Conservation (phyloP, 2,797 vertebrate genomes). For the Sparus aurata region DNA sequence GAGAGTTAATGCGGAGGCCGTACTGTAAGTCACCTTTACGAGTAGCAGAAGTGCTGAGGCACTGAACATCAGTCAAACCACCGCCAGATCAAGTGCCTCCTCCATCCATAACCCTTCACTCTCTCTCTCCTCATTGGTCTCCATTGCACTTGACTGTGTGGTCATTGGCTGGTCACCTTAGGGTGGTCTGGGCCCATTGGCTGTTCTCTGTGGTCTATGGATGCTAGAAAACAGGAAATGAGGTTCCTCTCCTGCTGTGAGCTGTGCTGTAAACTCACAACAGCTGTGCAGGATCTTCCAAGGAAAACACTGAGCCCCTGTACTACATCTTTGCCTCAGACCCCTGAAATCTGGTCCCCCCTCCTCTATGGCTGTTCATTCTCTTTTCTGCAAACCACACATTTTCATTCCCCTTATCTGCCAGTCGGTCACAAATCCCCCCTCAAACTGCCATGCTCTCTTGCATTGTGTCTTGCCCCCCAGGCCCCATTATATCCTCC, state of each 20-base stretch:
- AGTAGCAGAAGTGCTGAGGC: constrained; percentile 19
- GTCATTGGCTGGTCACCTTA: constrained; percentile 39
- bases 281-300: constrained; percentile 71
- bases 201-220: constrained; percentile 38
- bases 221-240: constrained; percentile 66
- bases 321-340: constrained; percentile 23
- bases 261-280: constrained; percentile 68
- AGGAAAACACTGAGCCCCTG: constrained; percentile 48
- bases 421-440: constrained; percentile 29
- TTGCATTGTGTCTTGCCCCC: background rate
- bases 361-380: background rate
- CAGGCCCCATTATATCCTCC: constrained; percentile 37
- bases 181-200: constrained; percentile 38
- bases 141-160: constrained; percentile 19
- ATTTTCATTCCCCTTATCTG: constrained; percentile 35
- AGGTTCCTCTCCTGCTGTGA: constrained; percentile 65
- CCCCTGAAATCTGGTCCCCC: constrained; percentile 5
- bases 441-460: constrained; percentile 5
- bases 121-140: constrained; percentile 9
- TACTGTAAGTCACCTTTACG: constrained; percentile 38
- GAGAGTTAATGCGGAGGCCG: constrained; percentile 22
- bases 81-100: constrained; percentile 12
- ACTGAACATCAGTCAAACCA: constrained; percentile 25
- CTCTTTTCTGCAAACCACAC: constrained; percentile 39
- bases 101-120: background rate